A percentile compares a stretch with the other conserved stretches of the same genome.
phyloP scores from a whole-genome alignment of 2,113 vertebrate species.

The Polypterus senegalus region DNA sequence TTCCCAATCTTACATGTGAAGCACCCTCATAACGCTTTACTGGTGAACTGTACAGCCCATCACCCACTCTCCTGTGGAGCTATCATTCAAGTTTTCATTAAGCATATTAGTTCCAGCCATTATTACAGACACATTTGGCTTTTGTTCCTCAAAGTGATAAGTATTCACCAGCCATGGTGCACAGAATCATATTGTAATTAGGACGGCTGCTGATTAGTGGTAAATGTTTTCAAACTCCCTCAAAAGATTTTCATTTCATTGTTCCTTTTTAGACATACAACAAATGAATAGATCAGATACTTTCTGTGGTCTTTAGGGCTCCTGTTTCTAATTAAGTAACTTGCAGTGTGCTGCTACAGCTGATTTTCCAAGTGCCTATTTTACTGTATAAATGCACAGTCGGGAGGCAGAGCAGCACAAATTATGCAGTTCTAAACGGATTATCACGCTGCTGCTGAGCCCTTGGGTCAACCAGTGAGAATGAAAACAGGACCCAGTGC shows the following conservation, averaged over 20 bases:
- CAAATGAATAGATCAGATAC: conserved; percentile 1
- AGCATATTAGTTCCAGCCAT: conserved; percentile 11
- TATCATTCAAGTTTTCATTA: neutral
- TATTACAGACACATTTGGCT: conserved; percentile 14
- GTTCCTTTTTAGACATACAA: conserved; percentile 2
- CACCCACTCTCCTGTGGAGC: no score
- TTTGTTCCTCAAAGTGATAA: neutral
- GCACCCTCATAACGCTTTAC: no score
- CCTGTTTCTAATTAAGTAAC: conserved; percentile 2
- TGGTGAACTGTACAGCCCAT: no score
- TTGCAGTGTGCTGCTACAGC: neutral
- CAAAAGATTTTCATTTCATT: neutral
- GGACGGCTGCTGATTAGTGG: neutral
- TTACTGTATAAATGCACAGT: conserved; percentile 15
- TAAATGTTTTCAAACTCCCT: neutral
- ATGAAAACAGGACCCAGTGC: conserved; percentile 7
- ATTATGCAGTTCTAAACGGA: conserved; percentile 10
- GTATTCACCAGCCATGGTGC: neutral
- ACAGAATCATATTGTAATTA: neutral
- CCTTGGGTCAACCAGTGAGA: conserved; percentile 11
- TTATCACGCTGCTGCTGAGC: conserved; percentile 7
- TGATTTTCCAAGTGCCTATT: neutral
- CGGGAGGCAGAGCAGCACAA: neutral
- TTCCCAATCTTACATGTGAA: no score
- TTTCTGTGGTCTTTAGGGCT: neutral